Evolutionary conservation across 2,888 invertebrate genomes (phyloP).

Genomic region (Chaitophorus viminalis): DNA sequence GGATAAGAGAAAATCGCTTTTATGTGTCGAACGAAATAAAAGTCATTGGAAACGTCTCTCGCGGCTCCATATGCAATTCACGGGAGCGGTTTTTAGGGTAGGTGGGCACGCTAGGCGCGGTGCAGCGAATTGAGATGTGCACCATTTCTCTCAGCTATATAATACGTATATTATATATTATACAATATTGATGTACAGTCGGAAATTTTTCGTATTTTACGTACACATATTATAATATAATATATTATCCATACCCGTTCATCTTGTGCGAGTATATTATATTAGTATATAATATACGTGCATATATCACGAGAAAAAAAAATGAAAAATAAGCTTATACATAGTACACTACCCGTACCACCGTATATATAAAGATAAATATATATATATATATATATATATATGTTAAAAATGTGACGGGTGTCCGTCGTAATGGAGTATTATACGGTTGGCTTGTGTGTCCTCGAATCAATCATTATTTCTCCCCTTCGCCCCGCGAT

Average conservation of each 20-base stretch:
- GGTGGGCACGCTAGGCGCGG: no score
- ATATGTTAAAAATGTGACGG: conserved; percentile 61
- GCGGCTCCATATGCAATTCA: background rate
- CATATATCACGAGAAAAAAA: background rate
- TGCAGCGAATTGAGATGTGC: background rate
- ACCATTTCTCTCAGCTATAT: background rate
- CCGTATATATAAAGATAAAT: no score
- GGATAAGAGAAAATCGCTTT: conserved; percentile 2
- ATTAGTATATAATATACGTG: background rate
- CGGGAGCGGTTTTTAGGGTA: background rate
- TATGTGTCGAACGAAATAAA: conserved; percentile 40
- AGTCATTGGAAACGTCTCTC: background rate
- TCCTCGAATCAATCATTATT: conserved; percentile 60
- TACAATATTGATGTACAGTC: background rate
- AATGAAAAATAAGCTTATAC: background rate
- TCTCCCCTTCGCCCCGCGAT: conserved; percentile 8
- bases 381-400: no score
- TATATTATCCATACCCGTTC: no score
- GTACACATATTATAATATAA: no score
- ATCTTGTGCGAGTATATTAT: background rate
- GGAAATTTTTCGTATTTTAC: conserved; percentile 15
- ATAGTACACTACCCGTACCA: no score
- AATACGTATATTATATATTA: no score
- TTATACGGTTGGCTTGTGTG: conserved; percentile 54
- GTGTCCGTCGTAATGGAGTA: conserved; percentile 62